These are phyloP conservation scores for Dicrurus megarhynchus DNA, from an alignment of 2,113 vertebrate genomes.

Conservation along the genomic window DNA sequence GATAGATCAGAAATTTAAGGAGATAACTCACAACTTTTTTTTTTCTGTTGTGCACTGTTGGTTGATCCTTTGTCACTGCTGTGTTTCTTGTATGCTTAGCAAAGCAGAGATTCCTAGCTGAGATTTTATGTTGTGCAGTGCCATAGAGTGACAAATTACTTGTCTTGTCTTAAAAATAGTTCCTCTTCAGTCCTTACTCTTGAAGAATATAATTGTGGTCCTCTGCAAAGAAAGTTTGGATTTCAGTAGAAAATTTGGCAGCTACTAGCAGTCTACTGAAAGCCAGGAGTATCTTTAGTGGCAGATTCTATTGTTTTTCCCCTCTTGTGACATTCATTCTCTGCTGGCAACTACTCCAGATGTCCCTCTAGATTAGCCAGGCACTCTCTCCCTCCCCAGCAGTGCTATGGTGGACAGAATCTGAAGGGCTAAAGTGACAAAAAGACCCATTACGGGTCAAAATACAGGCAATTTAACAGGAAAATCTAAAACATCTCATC, in stretches of 20 bases:
- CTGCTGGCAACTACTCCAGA: background rate
- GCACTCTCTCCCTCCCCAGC: rapidly evolving
- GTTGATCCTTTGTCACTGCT: background rate
- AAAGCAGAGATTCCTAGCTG: background rate
- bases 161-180: background rate
- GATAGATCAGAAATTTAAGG: background rate
- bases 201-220: background rate
- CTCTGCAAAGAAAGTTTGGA: background rate
- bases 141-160: background rate
- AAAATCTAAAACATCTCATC: background rate
- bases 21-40: background rate
- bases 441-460: background rate
- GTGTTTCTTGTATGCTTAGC: background rate
- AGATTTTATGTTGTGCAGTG: background rate
- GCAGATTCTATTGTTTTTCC: background rate
- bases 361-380: background rate
- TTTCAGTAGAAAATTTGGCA: background rate
- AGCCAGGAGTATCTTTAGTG: background rate
- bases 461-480: background rate
- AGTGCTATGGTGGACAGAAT: background rate
- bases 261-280: background rate
- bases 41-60: background rate
- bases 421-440: background rate
- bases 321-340: background rate
- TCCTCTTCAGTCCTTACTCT: background rate